Percentiles rank a stretch among this genome's conserved stretches.
Evolutionary conservation across 1,140 invertebrate species (phyloP).

Genomic region (Monochamus saltuarius): DNA sequence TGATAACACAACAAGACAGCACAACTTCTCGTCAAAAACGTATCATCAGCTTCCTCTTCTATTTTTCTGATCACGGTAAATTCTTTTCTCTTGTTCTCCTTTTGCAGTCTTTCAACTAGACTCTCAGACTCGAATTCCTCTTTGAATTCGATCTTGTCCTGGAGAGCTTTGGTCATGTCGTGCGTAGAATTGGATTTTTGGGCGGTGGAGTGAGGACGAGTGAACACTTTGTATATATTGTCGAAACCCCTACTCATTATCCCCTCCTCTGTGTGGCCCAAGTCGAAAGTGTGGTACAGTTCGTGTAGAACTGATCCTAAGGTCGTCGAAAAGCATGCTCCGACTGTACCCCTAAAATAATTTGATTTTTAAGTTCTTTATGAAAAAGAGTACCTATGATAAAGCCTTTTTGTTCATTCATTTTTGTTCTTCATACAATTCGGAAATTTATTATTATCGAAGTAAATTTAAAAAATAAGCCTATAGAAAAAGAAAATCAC

Average conservation of each 20-base stretch:
- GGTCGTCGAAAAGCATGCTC: conserved; percentile 88
- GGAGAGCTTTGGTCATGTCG: conserved; percentile 32
- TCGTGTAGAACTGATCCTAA: conserved; percentile 93
- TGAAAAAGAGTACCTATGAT: too few relatives aligned
- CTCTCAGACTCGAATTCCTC: conserved; percentile 47
- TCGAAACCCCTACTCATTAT: conserved; percentile 96
- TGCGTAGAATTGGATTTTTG: conserved; percentile 54
- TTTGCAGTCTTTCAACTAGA: conserved; percentile 57
- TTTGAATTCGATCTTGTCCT: conserved; percentile 36
- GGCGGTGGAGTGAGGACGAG: conserved; percentile 57
- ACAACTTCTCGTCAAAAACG: conserved; percentile 69
- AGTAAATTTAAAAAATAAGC: too few relatives aligned
- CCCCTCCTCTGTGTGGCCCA: conserved; percentile 86
- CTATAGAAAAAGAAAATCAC: too few relatives aligned
- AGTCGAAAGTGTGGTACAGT: conserved; percentile 91
- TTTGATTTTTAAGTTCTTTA: conserved; percentile 11
- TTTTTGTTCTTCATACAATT: too few relatives aligned
- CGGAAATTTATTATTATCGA: too few relatives aligned
- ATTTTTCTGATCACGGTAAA: conserved; percentile 52
- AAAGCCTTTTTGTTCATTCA: too few relatives aligned
- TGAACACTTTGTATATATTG: conserved; percentile 76
- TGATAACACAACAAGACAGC: conserved; percentile 67
- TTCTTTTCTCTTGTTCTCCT: conserved; percentile 55
- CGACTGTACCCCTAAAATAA: conserved; percentile 70
- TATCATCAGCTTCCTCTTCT: conserved; percentile 50